Conservation (phyloP, 2,888 invertebrate species). For the Deilephila elpenor region DNA sequence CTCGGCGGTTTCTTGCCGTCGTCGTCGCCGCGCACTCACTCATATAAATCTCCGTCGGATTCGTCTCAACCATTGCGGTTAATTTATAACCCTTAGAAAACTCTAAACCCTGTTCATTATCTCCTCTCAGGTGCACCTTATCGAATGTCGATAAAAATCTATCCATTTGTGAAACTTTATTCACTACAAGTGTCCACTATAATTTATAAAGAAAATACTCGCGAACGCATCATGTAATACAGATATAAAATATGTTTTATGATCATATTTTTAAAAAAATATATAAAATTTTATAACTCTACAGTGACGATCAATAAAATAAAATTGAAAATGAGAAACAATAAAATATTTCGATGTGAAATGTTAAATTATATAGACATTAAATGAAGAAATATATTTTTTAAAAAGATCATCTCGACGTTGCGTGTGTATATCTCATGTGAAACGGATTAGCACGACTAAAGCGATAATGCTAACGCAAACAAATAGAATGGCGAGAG, state of each 20-base stretch:
- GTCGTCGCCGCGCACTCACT: slow-evolving; percentile 37
- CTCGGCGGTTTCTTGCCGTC: slow-evolving; percentile 27
- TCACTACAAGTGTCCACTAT: not conserved
- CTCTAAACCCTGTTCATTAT: slow-evolving; percentile 42
- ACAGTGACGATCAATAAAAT: slow-evolving; percentile 15
- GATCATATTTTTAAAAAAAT: not conserved
- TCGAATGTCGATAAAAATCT: slow-evolving; percentile 38
- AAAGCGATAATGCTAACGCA: slow-evolving; percentile 67
- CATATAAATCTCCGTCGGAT: slow-evolving; percentile 55
- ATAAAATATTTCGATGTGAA: slow-evolving; percentile 10
- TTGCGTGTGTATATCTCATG: slow-evolving; percentile 40
- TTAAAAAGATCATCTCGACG: slow-evolving; percentile 32
- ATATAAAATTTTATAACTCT: not conserved
- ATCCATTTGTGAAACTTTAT: slow-evolving; percentile 24
- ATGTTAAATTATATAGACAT: slow-evolving; percentile 10
- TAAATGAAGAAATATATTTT: slow-evolving; percentile 31
- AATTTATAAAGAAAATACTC: not conserved
- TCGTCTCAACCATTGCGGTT: slow-evolving; percentile 42
- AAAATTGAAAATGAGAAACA: not conserved
- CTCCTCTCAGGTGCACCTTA: slow-evolving; percentile 35
- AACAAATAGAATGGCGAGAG: slow-evolving; percentile 75
- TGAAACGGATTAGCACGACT: slow-evolving; percentile 60
- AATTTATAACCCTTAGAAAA: slow-evolving; percentile 54
- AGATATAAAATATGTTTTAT: slow-evolving; percentile 5
- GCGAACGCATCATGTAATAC: not conserved